Conservation (phyloP, 2,797 vertebrate species). For the Melanotaenia boesemani region DNA sequence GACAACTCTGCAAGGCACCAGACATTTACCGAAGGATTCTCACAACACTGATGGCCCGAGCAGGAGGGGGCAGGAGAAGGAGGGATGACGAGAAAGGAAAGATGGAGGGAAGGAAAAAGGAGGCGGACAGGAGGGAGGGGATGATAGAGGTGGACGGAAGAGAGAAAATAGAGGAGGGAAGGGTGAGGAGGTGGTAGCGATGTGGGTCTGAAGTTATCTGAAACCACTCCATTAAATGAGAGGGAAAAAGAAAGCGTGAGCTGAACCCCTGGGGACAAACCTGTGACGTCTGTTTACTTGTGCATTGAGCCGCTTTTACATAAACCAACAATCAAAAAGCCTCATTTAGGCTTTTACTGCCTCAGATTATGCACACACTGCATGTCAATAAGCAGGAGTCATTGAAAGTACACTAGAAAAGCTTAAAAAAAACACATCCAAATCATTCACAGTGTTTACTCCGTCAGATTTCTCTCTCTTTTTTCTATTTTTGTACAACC, state of each 20-base stretch:
- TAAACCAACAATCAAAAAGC: slow-evolving; percentile 74
- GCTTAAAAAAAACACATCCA: slow-evolving; percentile 12
- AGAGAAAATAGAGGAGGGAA: slow-evolving; percentile 17
- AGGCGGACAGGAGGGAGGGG: slow-evolving; percentile 6
- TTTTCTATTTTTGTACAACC: neutral
- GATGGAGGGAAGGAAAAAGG: slow-evolving; percentile 14
- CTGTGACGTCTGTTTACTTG: slow-evolving; percentile 65
- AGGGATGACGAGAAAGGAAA: neutral
- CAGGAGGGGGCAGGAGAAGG: slow-evolving; percentile 42
- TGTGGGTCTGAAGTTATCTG: slow-evolving; percentile 55
- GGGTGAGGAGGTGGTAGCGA: slow-evolving; percentile 28
- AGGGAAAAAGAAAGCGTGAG: slow-evolving; percentile 15
- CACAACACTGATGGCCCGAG: slow-evolving; percentile 57
- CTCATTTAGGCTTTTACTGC: slow-evolving; percentile 55
- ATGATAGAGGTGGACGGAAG: slow-evolving; percentile 14
- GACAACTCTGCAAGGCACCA: slow-evolving; percentile 75
- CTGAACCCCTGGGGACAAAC: slow-evolving; percentile 42
- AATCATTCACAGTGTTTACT: slow-evolving; percentile 25
- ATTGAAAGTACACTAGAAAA: slow-evolving; percentile 31
- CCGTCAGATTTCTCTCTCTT: neutral
- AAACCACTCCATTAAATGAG: slow-evolving; percentile 53
- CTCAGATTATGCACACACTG: slow-evolving; percentile 53
- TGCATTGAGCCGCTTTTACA: slow-evolving; percentile 66
- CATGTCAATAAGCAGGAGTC: slow-evolving; percentile 46
- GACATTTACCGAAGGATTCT: slow-evolving; percentile 73